phyloP scores from a whole-genome alignment of 2,888 invertebrate species.

The Phyllotreta cruciferae region DNA sequence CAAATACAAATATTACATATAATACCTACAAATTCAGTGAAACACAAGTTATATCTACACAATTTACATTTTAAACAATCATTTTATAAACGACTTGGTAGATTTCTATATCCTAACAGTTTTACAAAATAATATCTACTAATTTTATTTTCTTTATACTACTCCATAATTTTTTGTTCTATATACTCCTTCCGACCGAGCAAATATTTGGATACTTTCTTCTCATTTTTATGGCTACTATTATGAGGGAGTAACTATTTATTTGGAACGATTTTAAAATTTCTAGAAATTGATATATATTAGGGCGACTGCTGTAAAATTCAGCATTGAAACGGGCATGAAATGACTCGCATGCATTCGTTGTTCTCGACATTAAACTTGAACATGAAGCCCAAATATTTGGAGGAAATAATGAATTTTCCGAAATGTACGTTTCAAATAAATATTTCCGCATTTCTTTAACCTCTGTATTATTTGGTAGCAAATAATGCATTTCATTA shows the following conservation, averaged over 20 bases:
- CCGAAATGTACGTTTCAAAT: conserved; percentile 1
- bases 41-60: too few species aligned
- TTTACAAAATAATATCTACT: too few species aligned
- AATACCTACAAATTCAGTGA: too few species aligned
- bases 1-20: too few species aligned
- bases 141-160: too few species aligned
- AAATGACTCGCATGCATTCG: conserved; percentile 6
- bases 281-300: not conserved
- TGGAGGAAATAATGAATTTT: conserved; percentile 4
- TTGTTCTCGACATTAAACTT: not conserved
- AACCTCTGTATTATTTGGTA: conserved; percentile 1
- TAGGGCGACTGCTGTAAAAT: not conserved
- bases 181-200: conserved; percentile 1
- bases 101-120: too few species aligned
- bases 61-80: too few species aligned
- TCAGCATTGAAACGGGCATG: conserved; percentile 3
- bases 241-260: conserved; percentile 6
- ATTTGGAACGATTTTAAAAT: conserved; percentile 1
- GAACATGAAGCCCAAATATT: conserved; percentile 6
- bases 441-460: conserved; percentile 5
- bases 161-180: not conserved
- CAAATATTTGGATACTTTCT: conserved; percentile 1
- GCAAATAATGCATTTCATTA: too few species aligned
- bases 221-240: not conserved
- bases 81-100: too few species aligned